Conservation (phyloP, 2,113 vertebrate species). For the Periophthalmodon schlosseri region DNA sequence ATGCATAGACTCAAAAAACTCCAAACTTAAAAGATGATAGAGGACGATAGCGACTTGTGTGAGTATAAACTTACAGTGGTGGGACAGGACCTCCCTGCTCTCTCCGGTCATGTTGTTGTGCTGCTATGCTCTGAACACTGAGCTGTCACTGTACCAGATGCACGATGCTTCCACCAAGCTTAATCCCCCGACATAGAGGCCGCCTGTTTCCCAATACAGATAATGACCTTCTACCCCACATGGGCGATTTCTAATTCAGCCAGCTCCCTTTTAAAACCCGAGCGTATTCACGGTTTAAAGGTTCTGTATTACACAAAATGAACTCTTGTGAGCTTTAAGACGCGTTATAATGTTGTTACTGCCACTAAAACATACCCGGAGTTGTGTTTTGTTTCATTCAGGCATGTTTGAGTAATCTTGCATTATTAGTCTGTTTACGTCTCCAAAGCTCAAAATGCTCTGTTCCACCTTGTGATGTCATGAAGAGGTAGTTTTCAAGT, state of each 20-base stretch:
- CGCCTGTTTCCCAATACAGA: slow-evolving; percentile 68
- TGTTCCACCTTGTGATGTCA: too few species aligned
- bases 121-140: slow-evolving; percentile 60
- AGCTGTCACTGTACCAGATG: slow-evolving; percentile 67
- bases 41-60: not conserved
- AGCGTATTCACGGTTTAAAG: too few species aligned
- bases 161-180: slow-evolving; percentile 59
- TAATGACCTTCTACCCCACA: slow-evolving; percentile 70
- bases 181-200: slow-evolving; percentile 70
- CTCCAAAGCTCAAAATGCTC: too few species aligned
- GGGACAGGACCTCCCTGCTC: slow-evolving; percentile 83
- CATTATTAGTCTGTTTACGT: too few species aligned
- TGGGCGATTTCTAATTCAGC: slow-evolving; percentile 83
- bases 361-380: too few species aligned
- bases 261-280: slow-evolving; percentile 10
- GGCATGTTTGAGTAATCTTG: too few species aligned
- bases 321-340: not conserved
- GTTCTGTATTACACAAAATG: too few species aligned
- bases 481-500: too few species aligned
- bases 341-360: too few species aligned
- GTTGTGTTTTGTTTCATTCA: too few species aligned
- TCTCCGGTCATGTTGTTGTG: slow-evolving; percentile 80
- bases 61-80: slow-evolving; percentile 83
- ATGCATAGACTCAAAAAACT: not conserved
- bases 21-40: not conserved